Evolutionary conservation across 1,140 invertebrate species (phyloP).

Genomic region (Drosophila repletoides): DNA sequence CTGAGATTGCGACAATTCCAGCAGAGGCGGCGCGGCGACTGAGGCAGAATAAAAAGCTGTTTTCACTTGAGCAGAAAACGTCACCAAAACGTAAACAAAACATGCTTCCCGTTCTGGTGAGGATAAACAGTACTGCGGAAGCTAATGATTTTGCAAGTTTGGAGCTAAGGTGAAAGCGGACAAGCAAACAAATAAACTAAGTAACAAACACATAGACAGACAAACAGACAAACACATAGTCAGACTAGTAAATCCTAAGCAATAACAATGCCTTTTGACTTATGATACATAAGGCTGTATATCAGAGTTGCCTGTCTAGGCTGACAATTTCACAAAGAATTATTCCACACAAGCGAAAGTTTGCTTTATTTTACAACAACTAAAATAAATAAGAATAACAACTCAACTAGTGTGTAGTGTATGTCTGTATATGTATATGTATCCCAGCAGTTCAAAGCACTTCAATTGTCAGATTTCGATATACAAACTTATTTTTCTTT

Average conservation of each 20-base stretch:
- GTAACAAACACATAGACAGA: neutral
- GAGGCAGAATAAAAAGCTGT: neutral
- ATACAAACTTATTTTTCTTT: too few species aligned
- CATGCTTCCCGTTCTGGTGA: constrained; percentile 21
- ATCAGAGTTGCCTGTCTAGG: constrained; percentile 1
- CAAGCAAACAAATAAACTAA: constrained; percentile 10
- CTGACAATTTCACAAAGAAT: constrained; percentile 38
- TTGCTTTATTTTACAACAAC: constrained; percentile 2
- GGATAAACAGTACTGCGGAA: constrained; percentile 39
- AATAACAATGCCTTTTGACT: constrained; percentile 39
- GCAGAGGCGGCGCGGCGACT: neutral
- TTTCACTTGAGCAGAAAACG: constrained; percentile 40
- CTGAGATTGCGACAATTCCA: neutral
- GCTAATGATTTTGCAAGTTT: constrained; percentile 54
- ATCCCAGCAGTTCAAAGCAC: too few species aligned
- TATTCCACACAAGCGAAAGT: constrained; percentile 23
- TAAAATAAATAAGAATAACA: too few species aligned
- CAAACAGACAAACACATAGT: neutral
- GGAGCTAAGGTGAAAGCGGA: constrained; percentile 46
- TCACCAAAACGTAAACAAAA: constrained; percentile 65
- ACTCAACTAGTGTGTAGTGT: too few species aligned
- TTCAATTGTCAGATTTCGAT: too few species aligned
- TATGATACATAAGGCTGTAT: constrained; percentile 35
- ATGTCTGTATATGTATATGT: neutral
- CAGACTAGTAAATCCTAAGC: constrained; percentile 9